Conservation (phyloP, 1,140 invertebrate species). For the Zaprionus kolodkinae region DNA sequence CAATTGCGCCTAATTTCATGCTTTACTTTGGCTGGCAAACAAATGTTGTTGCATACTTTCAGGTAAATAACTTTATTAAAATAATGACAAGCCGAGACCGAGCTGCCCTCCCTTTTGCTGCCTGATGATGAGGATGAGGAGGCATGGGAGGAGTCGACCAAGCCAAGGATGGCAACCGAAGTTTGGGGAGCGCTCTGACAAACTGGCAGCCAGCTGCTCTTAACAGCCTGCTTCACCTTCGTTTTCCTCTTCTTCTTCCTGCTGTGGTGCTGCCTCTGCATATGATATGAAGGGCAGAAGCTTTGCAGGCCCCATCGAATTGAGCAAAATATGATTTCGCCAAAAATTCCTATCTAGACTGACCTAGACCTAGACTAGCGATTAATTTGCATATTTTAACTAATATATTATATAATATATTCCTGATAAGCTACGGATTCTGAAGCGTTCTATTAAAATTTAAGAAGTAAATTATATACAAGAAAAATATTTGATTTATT, state of each 20-base stretch:
- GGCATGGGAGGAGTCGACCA: too few relatives aligned
- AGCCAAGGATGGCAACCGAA: background rate
- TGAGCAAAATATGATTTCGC: too few relatives aligned
- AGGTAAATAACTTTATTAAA: constrained; percentile 83
- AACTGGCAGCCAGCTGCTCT: constrained; percentile 33
- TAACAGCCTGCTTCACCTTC: background rate
- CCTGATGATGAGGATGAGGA: background rate
- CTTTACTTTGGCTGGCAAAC: constrained; percentile 72
- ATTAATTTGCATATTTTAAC: too few relatives aligned
- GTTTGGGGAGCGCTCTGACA: constrained; percentile 21
- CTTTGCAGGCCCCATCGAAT: background rate
- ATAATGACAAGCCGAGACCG: constrained; percentile 71
- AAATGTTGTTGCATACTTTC: constrained; percentile 81
- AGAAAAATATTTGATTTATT: too few relatives aligned
- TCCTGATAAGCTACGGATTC: too few relatives aligned
- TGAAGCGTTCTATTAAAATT: too few relatives aligned
- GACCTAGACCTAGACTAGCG: too few relatives aligned
- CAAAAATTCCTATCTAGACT: too few relatives aligned
- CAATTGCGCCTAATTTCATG: constrained; percentile 81
- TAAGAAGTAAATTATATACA: too few relatives aligned
- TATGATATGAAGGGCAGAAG: constrained; percentile 28
- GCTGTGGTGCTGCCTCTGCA: constrained; percentile 12
- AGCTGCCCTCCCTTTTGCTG: too few relatives aligned
- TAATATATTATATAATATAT: too few relatives aligned
- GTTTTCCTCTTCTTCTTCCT: background rate